phyloP scores from a whole-genome alignment of 2,888 invertebrate species.

The Pachydiplax longipennis region DNA sequence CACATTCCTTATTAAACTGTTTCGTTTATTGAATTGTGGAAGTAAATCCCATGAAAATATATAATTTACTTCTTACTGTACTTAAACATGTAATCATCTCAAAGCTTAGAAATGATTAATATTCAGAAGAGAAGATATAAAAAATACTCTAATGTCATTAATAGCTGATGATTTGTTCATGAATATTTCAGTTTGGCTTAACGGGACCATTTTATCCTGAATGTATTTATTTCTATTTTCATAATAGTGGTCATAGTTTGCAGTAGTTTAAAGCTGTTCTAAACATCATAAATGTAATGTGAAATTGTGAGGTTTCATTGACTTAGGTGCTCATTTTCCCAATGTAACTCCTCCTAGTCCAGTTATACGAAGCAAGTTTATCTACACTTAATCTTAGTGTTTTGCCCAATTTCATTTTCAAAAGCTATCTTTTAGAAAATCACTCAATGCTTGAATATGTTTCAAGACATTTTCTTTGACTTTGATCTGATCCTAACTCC shows the following conservation, averaged over 20 bases:
- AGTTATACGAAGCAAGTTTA: background rate
- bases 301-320: constrained; percentile 37
- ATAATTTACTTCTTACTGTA: constrained; percentile 22
- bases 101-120: background rate
- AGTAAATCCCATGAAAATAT: constrained; percentile 7
- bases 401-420: background rate
- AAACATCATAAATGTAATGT: constrained; percentile 32
- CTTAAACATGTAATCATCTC: constrained; percentile 20
- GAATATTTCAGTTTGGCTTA: constrained; percentile 34
- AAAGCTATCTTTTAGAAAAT: background rate
- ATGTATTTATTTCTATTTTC: constrained; percentile 32
- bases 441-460: background rate
- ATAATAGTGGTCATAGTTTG: constrained; percentile 31
- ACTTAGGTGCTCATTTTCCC: constrained; percentile 27
- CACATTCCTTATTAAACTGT: background rate
- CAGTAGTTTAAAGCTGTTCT: constrained; percentile 17
- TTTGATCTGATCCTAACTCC: background rate
- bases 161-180: background rate
- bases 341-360: background rate
- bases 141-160: background rate
- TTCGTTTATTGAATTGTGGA: background rate
- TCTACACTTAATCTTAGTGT: background rate
- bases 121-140: background rate
- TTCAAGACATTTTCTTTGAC: background rate
- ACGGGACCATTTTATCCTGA: constrained; percentile 39